Evolutionary conservation across 2,113 vertebrate genomes (phyloP).

Genomic region (Guaruba guarouba): DNA sequence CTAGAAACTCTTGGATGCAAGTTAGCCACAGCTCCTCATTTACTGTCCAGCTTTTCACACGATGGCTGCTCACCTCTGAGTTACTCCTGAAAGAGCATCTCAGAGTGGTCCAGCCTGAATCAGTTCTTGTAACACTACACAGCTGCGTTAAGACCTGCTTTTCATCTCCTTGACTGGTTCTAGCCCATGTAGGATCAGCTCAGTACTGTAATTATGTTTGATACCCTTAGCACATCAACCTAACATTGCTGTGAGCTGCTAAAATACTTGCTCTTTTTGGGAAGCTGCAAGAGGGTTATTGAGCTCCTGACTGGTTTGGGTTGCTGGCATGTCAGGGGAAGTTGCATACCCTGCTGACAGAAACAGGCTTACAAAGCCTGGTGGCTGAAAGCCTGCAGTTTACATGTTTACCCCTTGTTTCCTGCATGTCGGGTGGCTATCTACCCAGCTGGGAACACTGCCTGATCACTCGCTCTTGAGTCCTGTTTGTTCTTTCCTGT

Average conservation of each 20-base stretch:
- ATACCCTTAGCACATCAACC: neutral
- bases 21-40: neutral
- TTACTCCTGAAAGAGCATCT: neutral
- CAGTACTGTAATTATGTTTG: neutral
- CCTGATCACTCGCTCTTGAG: neutral
- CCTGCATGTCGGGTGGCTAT: neutral
- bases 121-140: fast-evolving
- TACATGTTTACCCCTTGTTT: neutral
- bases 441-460: neutral
- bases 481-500: neutral
- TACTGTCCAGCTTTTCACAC: fast-evolving
- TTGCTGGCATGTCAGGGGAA: neutral
- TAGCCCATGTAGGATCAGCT: neutral
- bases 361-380: neutral
- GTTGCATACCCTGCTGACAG: neutral
- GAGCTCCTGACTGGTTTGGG: neutral
- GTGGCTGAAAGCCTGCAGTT: neutral
- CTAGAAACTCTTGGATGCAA: neutral
- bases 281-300: neutral
- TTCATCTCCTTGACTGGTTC: neutral
- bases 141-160: neutral
- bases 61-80: neutral
- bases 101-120: neutral
- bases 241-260: neutral
- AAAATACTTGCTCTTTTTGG: neutral